These are phyloP conservation scores for Sinhomidia bicolor DNA, from an alignment of 2,888 invertebrate genomes.

Conservation along the genomic window DNA sequence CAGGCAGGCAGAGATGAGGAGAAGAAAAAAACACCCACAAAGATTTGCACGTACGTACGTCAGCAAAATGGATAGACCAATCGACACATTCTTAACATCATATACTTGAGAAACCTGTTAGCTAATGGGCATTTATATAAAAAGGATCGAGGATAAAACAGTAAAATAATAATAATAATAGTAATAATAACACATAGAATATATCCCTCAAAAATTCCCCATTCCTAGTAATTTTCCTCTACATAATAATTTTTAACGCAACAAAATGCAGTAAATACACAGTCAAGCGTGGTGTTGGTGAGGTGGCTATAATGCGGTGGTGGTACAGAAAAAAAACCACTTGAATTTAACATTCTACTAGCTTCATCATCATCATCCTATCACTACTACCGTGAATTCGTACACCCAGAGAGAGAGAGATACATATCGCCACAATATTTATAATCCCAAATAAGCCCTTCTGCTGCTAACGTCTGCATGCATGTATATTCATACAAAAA, in stretches of 20 bases:
- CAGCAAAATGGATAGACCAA: constrained; percentile 62
- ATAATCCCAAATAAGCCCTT: neutral
- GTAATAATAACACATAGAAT: too few species aligned
- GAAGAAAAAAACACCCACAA: constrained; percentile 74
- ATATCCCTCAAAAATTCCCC: constrained; percentile 56
- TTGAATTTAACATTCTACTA: neutral
- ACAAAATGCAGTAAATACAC: neutral
- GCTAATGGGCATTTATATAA: constrained; percentile 40
- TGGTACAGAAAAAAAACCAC: neutral
- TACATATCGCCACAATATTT: neutral
- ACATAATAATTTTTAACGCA: too few species aligned
- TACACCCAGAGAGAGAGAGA: too few species aligned
- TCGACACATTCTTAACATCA: constrained; percentile 64
- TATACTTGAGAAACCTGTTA: constrained; percentile 73
- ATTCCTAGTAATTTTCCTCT: constrained; percentile 44
- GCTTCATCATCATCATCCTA: neutral
- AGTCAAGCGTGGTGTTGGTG: neutral
- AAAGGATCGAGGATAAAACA: constrained; percentile 66
- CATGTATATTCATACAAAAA: constrained; percentile 14
- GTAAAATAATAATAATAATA: too few species aligned
- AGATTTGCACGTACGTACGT: constrained; percentile 69
- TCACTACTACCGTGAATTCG: neutral
- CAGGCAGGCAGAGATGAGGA: too few species aligned
- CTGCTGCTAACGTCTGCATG: neutral
- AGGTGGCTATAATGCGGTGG: neutral